Conservation (phyloP, 2,888 invertebrate species). For the Monopis laevigella region DNA sequence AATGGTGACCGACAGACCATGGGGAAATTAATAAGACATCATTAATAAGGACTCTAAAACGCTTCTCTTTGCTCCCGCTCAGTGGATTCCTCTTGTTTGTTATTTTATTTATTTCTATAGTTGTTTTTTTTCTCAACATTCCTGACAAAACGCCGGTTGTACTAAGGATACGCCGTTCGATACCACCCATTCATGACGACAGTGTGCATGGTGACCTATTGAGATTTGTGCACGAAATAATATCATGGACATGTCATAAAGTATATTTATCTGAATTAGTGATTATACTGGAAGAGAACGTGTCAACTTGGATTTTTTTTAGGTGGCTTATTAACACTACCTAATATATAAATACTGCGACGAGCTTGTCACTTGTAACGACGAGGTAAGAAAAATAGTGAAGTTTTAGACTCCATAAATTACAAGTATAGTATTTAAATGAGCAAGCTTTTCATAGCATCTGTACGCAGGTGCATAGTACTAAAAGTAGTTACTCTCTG, state of each 20-base stretch:
- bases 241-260: slow-evolving; percentile 32
- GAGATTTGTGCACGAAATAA: slow-evolving; percentile 40
- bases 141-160: slow-evolving; percentile 64
- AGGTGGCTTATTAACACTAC: no score
- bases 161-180: slow-evolving; percentile 47
- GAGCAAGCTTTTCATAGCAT: no score
- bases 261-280: background rate
- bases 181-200: slow-evolving; percentile 66
- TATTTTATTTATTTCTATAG: slow-evolving; percentile 20
- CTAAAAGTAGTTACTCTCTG: no score
- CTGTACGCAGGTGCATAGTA: no score
- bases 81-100: slow-evolving; percentile 38
- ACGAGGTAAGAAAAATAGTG: no score
- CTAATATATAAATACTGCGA: no score
- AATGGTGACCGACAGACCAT: slow-evolving; percentile 9
- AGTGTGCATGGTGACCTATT: slow-evolving; percentile 65
- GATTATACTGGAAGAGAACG: no score
- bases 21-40: slow-evolving; percentile 60
- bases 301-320: no score
- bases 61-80: slow-evolving; percentile 48
- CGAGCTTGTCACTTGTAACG: no score
- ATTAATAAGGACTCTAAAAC: slow-evolving; percentile 62
- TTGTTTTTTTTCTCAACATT: slow-evolving; percentile 60
- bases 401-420: no score
- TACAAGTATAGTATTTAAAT: no score